Conservation (phyloP, 1,140 invertebrate genomes). For the Rhopalosiphum maidis region DNA sequence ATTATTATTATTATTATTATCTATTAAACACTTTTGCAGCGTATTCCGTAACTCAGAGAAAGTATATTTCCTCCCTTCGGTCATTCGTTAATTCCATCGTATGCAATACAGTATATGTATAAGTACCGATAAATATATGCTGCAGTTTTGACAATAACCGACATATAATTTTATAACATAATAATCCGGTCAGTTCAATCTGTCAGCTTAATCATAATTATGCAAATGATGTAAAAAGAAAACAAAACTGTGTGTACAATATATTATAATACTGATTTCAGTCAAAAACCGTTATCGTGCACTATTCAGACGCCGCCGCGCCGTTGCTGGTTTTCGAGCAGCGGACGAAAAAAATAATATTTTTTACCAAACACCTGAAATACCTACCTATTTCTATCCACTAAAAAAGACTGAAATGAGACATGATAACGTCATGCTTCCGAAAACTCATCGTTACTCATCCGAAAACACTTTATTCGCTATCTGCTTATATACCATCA, state of each 20-base stretch:
- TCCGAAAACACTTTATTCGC: constrained; percentile 27
- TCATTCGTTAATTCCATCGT: neutral
- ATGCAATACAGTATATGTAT: neutral
- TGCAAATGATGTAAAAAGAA: neutral
- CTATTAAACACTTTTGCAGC: neutral
- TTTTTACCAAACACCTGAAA: neutral
- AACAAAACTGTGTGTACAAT: neutral
- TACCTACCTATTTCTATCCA: neutral
- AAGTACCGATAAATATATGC: neutral
- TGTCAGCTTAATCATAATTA: neutral
- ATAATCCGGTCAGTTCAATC: neutral
- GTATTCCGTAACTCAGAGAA: neutral
- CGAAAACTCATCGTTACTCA: constrained; percentile 36
- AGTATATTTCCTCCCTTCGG: neutral
- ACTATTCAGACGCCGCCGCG: neutral
- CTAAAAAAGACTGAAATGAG: neutral
- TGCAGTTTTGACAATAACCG: neutral
- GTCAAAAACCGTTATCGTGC: neutral
- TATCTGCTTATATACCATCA: neutral
- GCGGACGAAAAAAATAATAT: neutral
- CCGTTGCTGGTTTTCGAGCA: neutral
- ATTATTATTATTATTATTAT: neutral
- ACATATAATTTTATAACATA: neutral
- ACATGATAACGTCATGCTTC: constrained; percentile 36
- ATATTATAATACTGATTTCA: neutral